Percentiles rank a stretch among this genome's conserved stretches.
Conservation (phyloP, 2,797 vertebrate species). For the Petrocephalus schoutedeni region DNA sequence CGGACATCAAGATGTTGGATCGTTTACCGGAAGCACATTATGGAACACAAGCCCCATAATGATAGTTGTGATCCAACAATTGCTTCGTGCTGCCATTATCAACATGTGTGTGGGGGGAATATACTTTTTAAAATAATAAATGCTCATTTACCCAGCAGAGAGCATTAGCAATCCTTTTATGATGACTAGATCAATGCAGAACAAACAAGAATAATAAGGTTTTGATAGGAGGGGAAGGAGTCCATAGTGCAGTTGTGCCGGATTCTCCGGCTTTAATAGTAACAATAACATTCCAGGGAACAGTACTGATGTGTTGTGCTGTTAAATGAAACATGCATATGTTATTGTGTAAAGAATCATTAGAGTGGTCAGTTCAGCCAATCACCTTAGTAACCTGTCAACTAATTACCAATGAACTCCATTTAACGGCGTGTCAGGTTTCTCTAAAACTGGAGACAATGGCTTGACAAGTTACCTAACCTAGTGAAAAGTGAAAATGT, state of each 20-base stretch:
- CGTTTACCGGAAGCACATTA: constrained; percentile 4
- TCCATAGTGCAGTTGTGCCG: neutral
- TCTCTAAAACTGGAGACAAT: neutral
- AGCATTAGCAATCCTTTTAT: neutral
- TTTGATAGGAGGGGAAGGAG: neutral
- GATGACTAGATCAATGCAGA: neutral
- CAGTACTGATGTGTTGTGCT: neutral
- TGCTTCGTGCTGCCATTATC: neutral
- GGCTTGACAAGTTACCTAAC: neutral
- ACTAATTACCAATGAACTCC: neutral
- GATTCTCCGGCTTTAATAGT: neutral
- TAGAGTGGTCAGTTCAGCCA: neutral
- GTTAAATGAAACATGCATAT: neutral
- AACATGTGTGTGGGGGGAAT: neutral
- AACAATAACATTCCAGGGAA: neutral
- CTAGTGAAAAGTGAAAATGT: neutral
- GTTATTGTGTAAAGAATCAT: neutral
- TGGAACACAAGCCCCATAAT: neutral
- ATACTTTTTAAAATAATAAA: neutral
- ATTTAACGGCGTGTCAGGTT: neutral
- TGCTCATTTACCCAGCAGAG: neutral
- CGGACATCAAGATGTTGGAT: neutral
- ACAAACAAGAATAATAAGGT: neutral
- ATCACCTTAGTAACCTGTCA: neutral
- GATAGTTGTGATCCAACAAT: neutral